Conservation (phyloP, 2,797 vertebrate species). For the Gallinago solitaria region DNA sequence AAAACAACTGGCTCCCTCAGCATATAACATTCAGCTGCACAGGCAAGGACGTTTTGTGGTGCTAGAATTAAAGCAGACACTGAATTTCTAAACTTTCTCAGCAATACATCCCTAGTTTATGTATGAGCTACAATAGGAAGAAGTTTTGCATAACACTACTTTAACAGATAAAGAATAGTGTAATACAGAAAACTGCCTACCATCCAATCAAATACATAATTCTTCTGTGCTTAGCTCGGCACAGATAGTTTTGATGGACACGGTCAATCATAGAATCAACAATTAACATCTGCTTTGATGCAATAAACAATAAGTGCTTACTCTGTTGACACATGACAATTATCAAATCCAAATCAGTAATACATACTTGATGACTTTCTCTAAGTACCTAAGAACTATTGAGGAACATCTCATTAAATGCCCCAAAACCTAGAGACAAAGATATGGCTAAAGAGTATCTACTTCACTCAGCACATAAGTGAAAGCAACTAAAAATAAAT, state of each 20-base stretch:
- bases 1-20: not conserved
- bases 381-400: not conserved
- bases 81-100: not conserved
- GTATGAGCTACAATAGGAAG: not conserved
- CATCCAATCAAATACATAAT: not conserved
- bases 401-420: not conserved
- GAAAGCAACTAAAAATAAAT: not conserved
- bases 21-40: rapidly evolving
- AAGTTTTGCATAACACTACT: not conserved
- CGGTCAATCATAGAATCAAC: not conserved
- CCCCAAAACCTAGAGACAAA: not conserved
- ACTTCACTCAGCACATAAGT: not conserved
- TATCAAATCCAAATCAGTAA: not conserved
- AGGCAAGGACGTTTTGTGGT: not conserved
- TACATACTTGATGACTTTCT: not conserved
- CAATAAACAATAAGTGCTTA: not conserved
- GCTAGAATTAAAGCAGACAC: not conserved
- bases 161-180: not conserved
- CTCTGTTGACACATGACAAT: not conserved
- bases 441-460: not conserved
- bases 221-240: not conserved
- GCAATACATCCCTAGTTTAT: not conserved
- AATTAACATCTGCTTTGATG: not conserved
- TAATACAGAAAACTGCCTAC: not conserved
- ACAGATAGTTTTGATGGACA: not conserved